These are phyloP conservation scores for Empidonax traillii DNA, from an alignment of 2,113 vertebrate genomes.

Conservation along the genomic window DNA sequence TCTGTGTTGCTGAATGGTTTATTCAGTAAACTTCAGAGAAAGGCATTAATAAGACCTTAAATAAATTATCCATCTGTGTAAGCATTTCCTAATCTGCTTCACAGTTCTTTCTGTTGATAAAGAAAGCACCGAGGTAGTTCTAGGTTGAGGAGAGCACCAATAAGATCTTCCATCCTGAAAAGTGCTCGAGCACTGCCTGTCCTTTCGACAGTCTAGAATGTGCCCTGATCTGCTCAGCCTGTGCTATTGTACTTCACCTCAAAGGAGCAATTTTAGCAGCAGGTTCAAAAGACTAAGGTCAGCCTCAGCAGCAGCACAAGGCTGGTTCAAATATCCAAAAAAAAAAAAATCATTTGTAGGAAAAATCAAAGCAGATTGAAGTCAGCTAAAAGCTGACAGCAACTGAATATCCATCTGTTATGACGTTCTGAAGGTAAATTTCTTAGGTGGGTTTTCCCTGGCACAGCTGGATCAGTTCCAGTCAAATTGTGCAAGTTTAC, in stretches of 20 bases:
- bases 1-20: background rate
- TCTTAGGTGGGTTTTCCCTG: background rate
- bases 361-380: background rate
- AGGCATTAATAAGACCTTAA: background rate
- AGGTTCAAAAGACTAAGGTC: background rate
- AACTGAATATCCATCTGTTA: background rate
- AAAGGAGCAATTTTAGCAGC: background rate
- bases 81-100: background rate
- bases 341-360: background rate
- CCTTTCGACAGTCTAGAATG: background rate
- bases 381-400: background rate
- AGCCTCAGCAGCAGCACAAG: background rate
- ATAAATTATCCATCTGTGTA: background rate
- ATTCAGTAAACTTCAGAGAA: background rate
- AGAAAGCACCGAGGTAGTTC: background rate
- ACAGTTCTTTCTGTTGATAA: background rate
- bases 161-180: background rate
- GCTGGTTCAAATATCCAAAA: background rate
- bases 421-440: background rate
- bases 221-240: background rate
- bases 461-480: background rate
- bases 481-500: background rate
- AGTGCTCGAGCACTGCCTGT: rapidly evolving
- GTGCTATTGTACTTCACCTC: background rate
- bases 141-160: background rate